Percentiles rank a stretch among this genome's conserved stretches.
phyloP scores from a whole-genome alignment of 2,797 vertebrate genomes.

The Sebastes umbrosus region DNA sequence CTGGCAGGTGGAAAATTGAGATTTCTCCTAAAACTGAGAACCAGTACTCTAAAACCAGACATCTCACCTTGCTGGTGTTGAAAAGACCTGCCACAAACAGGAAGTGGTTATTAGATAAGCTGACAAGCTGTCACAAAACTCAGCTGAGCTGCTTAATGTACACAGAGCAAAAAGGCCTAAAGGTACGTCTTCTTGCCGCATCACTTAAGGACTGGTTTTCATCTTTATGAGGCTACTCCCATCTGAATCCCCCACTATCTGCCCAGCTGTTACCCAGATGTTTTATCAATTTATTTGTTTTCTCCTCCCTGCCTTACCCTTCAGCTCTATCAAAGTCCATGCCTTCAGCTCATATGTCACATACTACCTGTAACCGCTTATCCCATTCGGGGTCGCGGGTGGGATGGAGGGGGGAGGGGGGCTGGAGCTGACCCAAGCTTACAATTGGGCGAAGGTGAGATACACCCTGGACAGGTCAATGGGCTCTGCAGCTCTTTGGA shows the following conservation, averaged over 20 bases:
- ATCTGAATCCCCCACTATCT: constrained; percentile 19
- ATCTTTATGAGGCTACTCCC: constrained; percentile 22
- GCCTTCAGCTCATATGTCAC: constrained; percentile 52
- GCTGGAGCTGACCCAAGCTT: too few relatives aligned
- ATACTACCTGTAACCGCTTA: neutral
- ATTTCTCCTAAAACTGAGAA: constrained; percentile 44
- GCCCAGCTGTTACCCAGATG: constrained; percentile 35
- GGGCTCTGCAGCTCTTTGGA: neutral
- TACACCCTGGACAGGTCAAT: too few relatives aligned
- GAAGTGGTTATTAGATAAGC: constrained; percentile 37
- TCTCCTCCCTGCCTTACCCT: constrained; percentile 11
- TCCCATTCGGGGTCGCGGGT: too few relatives aligned
- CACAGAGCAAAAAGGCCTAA: constrained; percentile 24
- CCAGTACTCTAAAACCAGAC: constrained; percentile 2
- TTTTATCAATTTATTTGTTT: constrained; percentile 17
- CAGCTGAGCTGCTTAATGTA: constrained; percentile 29
- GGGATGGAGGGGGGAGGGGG: too few relatives aligned
- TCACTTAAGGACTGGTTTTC: constrained; percentile 38
- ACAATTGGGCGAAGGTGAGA: too few relatives aligned
- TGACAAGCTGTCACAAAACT: constrained; percentile 53
- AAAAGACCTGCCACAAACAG: constrained; percentile 43
- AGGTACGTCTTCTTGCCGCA: constrained; percentile 19
- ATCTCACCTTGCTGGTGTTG: constrained; percentile 18
- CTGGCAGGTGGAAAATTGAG: constrained; percentile 55
- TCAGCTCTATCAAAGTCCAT: constrained; percentile 49